Evolutionary conservation across 2,797 vertebrate genomes (phyloP).

Genomic region (Sebastes matsubarae): DNA sequence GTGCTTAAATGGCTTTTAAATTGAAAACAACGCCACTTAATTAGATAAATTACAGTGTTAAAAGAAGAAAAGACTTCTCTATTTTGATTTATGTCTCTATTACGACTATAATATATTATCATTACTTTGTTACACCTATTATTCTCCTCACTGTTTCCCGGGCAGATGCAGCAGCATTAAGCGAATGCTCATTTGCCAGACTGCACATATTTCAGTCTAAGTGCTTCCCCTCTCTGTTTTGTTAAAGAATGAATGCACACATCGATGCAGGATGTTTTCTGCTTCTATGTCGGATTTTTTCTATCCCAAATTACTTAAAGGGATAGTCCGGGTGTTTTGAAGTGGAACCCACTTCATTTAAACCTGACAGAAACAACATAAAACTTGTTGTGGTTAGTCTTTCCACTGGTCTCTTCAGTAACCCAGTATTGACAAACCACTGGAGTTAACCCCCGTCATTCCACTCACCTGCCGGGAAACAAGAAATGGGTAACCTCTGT

Average conservation of each 20-base stretch:
- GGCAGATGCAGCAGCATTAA: conserved; percentile 7
- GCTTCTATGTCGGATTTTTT: not conserved
- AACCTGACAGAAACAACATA: too few relatives aligned
- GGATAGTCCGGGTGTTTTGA: not conserved
- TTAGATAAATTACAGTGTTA: not conserved
- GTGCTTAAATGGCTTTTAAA: not conserved
- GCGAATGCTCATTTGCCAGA: conserved; percentile 9
- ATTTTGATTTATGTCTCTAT: not conserved
- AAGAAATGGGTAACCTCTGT: too few relatives aligned
- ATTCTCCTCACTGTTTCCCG: conserved; percentile 6
- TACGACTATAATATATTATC: not conserved
- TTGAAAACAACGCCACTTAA: not conserved
- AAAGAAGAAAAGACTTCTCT: not conserved
- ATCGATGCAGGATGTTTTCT: not conserved
- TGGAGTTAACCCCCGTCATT: too few relatives aligned
- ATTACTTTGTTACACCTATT: not conserved
- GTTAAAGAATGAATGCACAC: conserved; percentile 16
- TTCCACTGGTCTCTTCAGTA: too few relatives aligned
- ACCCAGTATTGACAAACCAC: too few relatives aligned
- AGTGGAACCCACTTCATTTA: too few relatives aligned
- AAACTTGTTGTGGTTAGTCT: too few relatives aligned
- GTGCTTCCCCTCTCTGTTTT: conserved; percentile 18
- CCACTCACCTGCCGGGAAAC: too few relatives aligned
- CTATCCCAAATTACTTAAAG: not conserved
- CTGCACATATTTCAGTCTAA: conserved; percentile 23